A percentile compares a stretch with the other conserved stretches of the same genome.
Evolutionary conservation across 2,113 vertebrate species (phyloP).

Genomic region (Seriola aureovittata): DNA sequence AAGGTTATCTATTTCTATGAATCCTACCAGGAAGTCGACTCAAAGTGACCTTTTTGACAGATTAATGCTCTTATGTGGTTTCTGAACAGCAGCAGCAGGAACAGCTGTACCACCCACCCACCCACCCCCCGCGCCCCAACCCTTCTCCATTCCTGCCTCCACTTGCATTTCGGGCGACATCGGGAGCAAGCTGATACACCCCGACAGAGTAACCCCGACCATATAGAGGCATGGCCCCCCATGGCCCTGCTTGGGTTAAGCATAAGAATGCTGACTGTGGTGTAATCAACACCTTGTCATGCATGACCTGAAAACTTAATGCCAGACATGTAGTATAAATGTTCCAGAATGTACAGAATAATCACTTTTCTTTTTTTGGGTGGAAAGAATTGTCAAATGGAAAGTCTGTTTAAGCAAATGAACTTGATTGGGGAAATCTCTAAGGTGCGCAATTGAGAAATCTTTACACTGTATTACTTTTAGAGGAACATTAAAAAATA

Average conservation of each 20-base stretch:
- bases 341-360: conserved; percentile 23
- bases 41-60: conserved; percentile 72
- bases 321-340: not conserved
- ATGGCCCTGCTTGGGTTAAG: conserved; percentile 36
- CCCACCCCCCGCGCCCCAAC: not conserved
- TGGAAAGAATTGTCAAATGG: not conserved
- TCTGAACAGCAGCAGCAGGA: conserved; percentile 35
- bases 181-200: conserved; percentile 75
- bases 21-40: conserved; percentile 45
- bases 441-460: not conserved
- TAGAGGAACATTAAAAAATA: not conserved
- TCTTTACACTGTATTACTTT: not conserved
- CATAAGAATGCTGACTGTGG: conserved; percentile 76
- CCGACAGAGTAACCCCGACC: conserved; percentile 58
- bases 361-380: conserved; percentile 14
- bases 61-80: conserved; percentile 63
- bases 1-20: conserved; percentile 57
- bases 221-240: conserved; percentile 71
- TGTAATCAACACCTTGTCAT: conserved; percentile 64
- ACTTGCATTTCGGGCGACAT: conserved; percentile 34
- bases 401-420: not conserved
- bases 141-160: conserved; percentile 42
- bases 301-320: not conserved
- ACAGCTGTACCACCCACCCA: conserved; percentile 64
- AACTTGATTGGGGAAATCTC: not conserved